phyloP scores from a whole-genome alignment of 2,113 vertebrate species.

The Rattus rattus region DNA sequence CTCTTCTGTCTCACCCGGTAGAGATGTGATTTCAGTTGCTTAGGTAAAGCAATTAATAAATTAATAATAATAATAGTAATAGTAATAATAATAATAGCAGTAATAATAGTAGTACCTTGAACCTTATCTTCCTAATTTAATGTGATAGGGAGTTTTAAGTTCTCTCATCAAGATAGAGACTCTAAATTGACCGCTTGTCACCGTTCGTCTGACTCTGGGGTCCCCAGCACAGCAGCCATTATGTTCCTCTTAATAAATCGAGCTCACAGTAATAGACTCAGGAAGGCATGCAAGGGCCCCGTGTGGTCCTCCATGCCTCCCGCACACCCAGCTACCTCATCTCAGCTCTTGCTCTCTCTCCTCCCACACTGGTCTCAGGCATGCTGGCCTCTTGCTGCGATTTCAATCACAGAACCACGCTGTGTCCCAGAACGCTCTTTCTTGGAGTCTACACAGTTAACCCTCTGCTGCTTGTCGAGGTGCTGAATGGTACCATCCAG shows the following conservation, averaged over 20 bases:
- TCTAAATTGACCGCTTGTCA: background rate
- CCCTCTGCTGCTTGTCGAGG: background rate
- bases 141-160: conserved; percentile 41
- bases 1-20: background rate
- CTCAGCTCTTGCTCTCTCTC: background rate
- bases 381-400: background rate
- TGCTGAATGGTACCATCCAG: background rate
- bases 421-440: background rate
- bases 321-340: background rate
- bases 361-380: background rate
- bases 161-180: background rate
- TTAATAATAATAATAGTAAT: too few species aligned
- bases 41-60: background rate
- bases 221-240: background rate
- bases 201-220: background rate
- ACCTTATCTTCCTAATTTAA: background rate
- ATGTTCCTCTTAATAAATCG: background rate
- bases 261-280: background rate
- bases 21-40: background rate
- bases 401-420: background rate
- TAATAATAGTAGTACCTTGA: background rate
- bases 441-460: background rate
- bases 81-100: background rate
- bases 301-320: background rate
- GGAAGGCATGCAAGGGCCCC: background rate